These are phyloP conservation scores for Natator depressus DNA, from an alignment of 2,113 vertebrate genomes.

Conservation along the genomic window DNA sequence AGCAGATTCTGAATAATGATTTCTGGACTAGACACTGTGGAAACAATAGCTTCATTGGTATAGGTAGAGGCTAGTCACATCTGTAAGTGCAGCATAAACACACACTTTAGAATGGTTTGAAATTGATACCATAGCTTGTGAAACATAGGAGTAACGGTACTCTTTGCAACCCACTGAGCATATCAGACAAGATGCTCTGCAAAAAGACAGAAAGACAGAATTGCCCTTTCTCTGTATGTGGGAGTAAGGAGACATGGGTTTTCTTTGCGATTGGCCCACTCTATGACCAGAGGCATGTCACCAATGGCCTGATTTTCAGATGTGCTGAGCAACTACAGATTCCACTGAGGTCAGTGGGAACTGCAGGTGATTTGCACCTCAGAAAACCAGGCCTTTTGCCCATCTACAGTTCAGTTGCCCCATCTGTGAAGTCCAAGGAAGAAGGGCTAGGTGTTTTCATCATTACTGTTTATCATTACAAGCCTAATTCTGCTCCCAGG, in stretches of 20 bases:
- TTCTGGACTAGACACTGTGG: fast-evolving
- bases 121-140: no score
- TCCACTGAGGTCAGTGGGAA: neutral
- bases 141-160: fast-evolving
- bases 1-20: neutral
- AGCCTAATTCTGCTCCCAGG: neutral
- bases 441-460: neutral
- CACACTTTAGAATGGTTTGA: neutral
- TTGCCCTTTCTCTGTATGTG: neutral
- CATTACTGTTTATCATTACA: neutral
- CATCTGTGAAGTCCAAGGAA: neutral
- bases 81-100: fast-evolving
- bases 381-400: neutral
- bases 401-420: fast-evolving
- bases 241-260: neutral
- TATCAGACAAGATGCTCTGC: neutral
- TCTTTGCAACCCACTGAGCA: neutral
- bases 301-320: neutral
- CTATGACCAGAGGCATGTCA: neutral
- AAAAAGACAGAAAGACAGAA: neutral
- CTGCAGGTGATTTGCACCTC: neutral
- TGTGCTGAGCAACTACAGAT: neutral
- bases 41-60: neutral
- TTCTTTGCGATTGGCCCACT: neutral
- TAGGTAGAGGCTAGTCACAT: fast-evolving